phyloP scores from a whole-genome alignment of 2,797 vertebrate species.

The Clarias pachynema region DNA sequence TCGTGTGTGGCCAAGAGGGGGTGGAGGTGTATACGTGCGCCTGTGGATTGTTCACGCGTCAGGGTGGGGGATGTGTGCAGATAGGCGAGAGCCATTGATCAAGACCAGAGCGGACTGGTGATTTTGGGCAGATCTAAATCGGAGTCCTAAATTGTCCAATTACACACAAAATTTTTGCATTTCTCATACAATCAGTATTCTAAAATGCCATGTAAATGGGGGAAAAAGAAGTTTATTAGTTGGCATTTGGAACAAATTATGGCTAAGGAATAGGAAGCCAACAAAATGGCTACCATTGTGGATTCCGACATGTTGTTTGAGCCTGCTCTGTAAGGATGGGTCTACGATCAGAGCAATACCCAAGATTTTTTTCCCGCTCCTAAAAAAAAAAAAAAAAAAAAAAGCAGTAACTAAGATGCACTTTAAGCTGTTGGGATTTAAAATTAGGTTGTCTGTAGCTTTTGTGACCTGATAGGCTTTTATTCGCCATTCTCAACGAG shows the following conservation, averaged over 20 bases:
- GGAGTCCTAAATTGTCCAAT: neutral
- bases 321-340: neutral
- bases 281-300: conserved; percentile 33
- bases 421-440: neutral
- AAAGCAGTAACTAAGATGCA: neutral
- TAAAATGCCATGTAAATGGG: neutral
- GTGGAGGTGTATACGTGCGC: conserved; percentile 34
- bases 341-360: neutral
- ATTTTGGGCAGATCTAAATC: conserved; percentile 24
- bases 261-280: conserved; percentile 7
- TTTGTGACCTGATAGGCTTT: conserved; percentile 30
- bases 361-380: no score
- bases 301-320: conserved; percentile 31
- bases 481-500: conserved; percentile 41
- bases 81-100: conserved; percentile 50
- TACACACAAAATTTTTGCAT: neutral
- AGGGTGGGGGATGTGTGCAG: conserved; percentile 49
- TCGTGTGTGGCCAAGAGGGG: conserved; percentile 42
- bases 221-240: neutral
- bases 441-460: conserved; percentile 4
- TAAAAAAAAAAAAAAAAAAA: no score
- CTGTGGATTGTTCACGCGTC: conserved; percentile 39
- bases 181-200: neutral
- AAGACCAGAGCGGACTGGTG: conserved; percentile 23
- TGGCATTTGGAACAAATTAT: neutral